Conservation (phyloP, 1,140 invertebrate species). For the Drosophila obscura region DNA sequence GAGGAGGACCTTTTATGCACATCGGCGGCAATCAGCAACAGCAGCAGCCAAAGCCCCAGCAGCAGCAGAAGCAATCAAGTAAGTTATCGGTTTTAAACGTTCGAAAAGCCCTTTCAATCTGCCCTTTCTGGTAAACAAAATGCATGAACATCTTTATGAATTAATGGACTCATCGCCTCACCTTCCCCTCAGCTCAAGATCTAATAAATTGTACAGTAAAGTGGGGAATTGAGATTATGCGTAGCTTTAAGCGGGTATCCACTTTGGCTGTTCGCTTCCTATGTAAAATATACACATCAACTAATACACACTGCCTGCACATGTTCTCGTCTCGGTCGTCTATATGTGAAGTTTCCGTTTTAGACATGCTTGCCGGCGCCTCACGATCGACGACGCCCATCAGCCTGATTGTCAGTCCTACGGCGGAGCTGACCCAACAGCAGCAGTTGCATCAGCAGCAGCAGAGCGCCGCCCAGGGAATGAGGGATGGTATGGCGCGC, state of each 20-base stretch:
- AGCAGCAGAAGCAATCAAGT: constrained; percentile 90
- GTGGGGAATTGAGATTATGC: background rate
- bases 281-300: background rate
- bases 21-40: constrained; percentile 76
- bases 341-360: constrained; percentile 85
- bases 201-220: background rate
- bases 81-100: constrained; percentile 86
- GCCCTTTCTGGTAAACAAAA: too few relatives aligned
- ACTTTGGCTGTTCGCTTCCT: background rate
- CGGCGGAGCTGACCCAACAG: constrained; percentile 92
- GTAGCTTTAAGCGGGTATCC: background rate
- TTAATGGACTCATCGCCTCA: too few relatives aligned
- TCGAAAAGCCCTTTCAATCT: too few relatives aligned
- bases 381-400: constrained; percentile 90
- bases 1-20: constrained; percentile 84
- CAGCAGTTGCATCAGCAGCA: constrained; percentile 83
- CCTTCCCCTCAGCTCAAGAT: too few relatives aligned
- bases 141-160: too few relatives aligned
- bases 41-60: constrained; percentile 88
- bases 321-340: constrained; percentile 56
- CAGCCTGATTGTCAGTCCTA: constrained; percentile 90
- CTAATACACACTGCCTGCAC: constrained; percentile 28
- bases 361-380: constrained; percentile 91
- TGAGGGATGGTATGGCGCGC: constrained; percentile 60
- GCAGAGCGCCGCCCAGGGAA: constrained; percentile 61